Base-by-base conservation (phyloP, 2,113 vertebrate species). In the Prochilodus magdalenae region DNA sequence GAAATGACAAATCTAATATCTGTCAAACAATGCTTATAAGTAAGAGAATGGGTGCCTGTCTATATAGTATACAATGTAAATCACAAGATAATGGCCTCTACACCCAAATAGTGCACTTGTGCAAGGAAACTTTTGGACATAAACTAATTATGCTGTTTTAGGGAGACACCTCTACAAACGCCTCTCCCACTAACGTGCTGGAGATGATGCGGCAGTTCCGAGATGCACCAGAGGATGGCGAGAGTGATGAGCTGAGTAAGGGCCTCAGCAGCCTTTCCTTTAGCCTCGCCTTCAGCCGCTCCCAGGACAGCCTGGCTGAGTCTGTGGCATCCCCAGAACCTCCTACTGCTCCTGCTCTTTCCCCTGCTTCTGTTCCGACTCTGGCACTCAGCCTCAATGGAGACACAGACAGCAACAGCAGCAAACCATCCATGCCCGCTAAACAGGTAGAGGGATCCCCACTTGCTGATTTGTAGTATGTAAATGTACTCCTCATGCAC, bases 201-300 rank as follows among this genome's bases (percentile, higher is more conserved):
- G 94, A 95, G 83, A 90, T 97, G 94, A 96, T 96, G 95, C 93
- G 88, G 73, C 88, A 93, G 84, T 93, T 92, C 90, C 91, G 90
- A 77, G 89, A 92, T 40, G 90, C 87, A 15, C 80, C 86, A 11
- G 86, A 93, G 63, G 92, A 91, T 15, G 81, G 77, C 62, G 85
- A 80, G n/a, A 36, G 73, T 16, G 44, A 77, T 62, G 87, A 89
- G 33, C 36, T 83, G 44, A 75, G 85, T 29, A 86, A 86, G 13
- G 85, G 89, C 79, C 74, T 87, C 47, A 84, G 77, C 36, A 82
- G 66, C n/a, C 33, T 88, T n/a, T 82, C 82, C 10, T 66, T 84
- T 16, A 29, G 26, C n/a, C 33, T 88, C 24, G 81, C 82, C 10
- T 66, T 84, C 16, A 29, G 26, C 12, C 29, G 63, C n/a, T 79